Evolutionary conservation across 2,113 vertebrate genomes (phyloP).

Genomic region (Erythrolamprus reginae): DNA sequence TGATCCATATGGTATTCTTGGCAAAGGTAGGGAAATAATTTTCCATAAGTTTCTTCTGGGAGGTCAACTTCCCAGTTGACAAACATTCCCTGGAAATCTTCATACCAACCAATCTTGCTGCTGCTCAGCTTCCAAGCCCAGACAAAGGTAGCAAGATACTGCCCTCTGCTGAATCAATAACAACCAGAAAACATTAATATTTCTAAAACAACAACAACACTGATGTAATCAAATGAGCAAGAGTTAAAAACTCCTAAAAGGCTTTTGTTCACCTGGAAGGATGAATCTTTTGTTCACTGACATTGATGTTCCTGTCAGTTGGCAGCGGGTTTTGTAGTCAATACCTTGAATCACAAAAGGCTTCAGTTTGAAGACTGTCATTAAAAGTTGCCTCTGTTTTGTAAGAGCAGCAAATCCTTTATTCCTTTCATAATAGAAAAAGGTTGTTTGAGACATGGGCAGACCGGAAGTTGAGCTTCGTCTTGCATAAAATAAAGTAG

Average conservation of each 20-base stretch:
- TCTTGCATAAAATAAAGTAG: conserved; percentile 14
- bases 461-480: conserved; percentile 44
- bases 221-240: not conserved
- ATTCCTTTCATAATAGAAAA: conserved; percentile 50
- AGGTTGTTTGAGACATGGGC: conserved; percentile 34
- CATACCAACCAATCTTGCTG: not conserved
- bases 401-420: conserved; percentile 53
- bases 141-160: not conserved
- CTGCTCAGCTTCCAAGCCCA: not conserved
- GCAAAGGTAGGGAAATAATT: not conserved
- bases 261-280: conserved; percentile 39
- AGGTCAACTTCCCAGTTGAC: not conserved
- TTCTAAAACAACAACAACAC: not conserved
- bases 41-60: not conserved
- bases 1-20: not conserved
- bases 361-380: conserved; percentile 46
- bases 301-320: conserved; percentile 56
- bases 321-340: conserved; percentile 61
- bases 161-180: not conserved
- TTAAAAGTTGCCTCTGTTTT: conserved; percentile 55
- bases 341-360: conserved; percentile 58
- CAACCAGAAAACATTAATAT: not conserved
- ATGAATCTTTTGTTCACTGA: conserved; percentile 45
- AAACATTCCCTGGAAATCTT: not conserved
- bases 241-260: conserved; percentile 46